Percentiles rank a stretch among this genome's conserved stretches.
These are phyloP conservation scores for Mus minutoides DNA, from an alignment of 2,797 vertebrate genomes.

Conservation along the genomic window DNA sequence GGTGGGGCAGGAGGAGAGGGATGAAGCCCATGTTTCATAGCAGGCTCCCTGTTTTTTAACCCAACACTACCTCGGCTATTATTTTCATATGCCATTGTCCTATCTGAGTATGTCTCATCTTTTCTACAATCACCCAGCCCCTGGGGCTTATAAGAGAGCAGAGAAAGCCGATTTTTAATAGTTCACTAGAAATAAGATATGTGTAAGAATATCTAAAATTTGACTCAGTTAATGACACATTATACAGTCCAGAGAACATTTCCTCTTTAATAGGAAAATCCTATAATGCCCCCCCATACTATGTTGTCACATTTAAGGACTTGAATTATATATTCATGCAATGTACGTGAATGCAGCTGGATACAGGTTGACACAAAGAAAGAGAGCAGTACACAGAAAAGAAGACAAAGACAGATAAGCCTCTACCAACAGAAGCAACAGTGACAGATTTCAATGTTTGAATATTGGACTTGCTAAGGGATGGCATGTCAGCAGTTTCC, in stretches of 20 bases:
- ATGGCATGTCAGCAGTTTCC: slow-evolving; percentile 2
- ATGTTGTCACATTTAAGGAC: background rate
- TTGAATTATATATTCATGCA: background rate
- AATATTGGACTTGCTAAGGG: slow-evolving; percentile 8
- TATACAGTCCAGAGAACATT: background rate
- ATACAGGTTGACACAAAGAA: background rate
- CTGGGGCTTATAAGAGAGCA: background rate
- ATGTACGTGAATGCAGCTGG: background rate
- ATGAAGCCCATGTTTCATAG: background rate
- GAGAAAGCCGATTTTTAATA: background rate
- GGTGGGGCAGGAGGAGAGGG: background rate
- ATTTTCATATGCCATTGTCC: background rate
- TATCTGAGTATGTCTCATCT: background rate
- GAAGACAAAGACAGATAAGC: slow-evolving; percentile 38
- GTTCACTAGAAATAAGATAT: slow-evolving; percentile 12
- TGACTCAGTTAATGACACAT: slow-evolving; percentile 3
- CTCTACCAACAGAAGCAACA: background rate
- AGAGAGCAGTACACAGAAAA: background rate
- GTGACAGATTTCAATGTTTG: slow-evolving; percentile 20
- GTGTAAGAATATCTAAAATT: background rate
- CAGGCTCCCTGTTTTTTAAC: background rate
- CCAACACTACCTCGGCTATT: background rate
- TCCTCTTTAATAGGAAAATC: background rate
- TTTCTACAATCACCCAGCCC: background rate
- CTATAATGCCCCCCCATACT: background rate